Base-by-base conservation (phyloP, 2,888 invertebrate species). In the Pheosia gnoma region DNA sequence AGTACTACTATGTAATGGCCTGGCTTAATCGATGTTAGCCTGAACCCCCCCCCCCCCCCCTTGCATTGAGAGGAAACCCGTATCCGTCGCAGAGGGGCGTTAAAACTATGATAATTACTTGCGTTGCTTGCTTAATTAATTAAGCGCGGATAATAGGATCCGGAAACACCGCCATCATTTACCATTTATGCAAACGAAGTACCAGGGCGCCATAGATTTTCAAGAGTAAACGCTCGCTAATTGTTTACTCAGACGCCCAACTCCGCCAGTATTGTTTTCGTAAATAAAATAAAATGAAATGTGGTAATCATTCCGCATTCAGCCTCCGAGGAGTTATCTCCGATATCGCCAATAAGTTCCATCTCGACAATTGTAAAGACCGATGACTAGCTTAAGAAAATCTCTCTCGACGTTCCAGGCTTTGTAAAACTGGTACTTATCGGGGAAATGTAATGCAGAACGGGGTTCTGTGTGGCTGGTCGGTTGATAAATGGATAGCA, bases 341-440 rank as follows among this genome's bases (percentile, higher is more conserved):
- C 69, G 61, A 76, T 82, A 82, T 83, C 83, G 78, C 74, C 82
- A 81, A 82, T 84, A 84, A 81, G 75, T 83, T 72, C 75, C 68
- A 62, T 61, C 54, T 51, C 57, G 43, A 76, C 73, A 71, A 71
- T 70, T 71, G 69, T 75, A 74, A 66, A 64, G 68, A 67, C 51
- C 53, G 38, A 58, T 67, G 67, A 69, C 72, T 66, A 74, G 37
- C 51, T 47, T 41, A 52, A 6, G 59, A 5, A 61, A 63, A 71
- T 60, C 61, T 70, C 66, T 59, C 13, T 41, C 41, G 58, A 58
- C 59, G 62, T 64, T 65, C 53, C 59, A 11, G 43, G 36, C 52
- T 63, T 57, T 57, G 51, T 43, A 51, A 39, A 54, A 52, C 51
- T 52, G 13, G 51, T 62, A 62, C 55, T 59, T 9, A 37, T 13